Percentiles rank a stretch among this genome's conserved stretches.
phyloP scores from a whole-genome alignment of 2,888 invertebrate species.

The Synergus umbraculus region DNA sequence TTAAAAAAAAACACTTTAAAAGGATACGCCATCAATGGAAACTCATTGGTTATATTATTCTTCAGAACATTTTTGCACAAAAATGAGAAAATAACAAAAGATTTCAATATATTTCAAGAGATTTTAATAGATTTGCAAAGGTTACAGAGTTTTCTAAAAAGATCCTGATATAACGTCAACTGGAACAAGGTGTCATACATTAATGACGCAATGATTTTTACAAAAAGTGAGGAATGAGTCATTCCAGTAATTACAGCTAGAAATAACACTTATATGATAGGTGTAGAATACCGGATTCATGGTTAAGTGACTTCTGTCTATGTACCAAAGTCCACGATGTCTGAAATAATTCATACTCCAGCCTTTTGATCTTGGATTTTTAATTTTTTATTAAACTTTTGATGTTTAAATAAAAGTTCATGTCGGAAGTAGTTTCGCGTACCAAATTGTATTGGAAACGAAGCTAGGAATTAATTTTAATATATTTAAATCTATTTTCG shows the following conservation, averaged over 20 bases:
- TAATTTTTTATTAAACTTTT: background rate
- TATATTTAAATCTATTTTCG: constrained; percentile 7
- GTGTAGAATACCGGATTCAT: background rate
- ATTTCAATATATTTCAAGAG: too few species aligned
- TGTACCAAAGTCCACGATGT: background rate
- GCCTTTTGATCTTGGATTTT: background rate
- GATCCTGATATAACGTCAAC: constrained; percentile 1
- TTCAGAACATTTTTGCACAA: too few species aligned
- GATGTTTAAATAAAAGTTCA: too few species aligned
- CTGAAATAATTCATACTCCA: background rate
- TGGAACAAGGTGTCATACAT: background rate
- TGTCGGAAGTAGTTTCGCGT: too few species aligned
- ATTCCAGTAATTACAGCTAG: constrained; percentile 10
- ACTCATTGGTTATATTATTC: background rate
- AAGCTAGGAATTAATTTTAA: constrained; percentile 16
- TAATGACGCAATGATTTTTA: constrained; percentile 26
- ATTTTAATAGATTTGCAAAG: too few species aligned
- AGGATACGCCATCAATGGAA: background rate
- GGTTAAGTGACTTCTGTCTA: background rate
- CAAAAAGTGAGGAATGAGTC: constrained; percentile 10
- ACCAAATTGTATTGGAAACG: background rate
- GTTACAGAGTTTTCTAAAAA: too few species aligned
- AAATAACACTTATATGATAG: constrained; percentile 37
- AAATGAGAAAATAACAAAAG: too few species aligned
- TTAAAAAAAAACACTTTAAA: background rate